phyloP scores from a whole-genome alignment of 2,888 invertebrate genomes.

The Plagodis pulveraria region DNA sequence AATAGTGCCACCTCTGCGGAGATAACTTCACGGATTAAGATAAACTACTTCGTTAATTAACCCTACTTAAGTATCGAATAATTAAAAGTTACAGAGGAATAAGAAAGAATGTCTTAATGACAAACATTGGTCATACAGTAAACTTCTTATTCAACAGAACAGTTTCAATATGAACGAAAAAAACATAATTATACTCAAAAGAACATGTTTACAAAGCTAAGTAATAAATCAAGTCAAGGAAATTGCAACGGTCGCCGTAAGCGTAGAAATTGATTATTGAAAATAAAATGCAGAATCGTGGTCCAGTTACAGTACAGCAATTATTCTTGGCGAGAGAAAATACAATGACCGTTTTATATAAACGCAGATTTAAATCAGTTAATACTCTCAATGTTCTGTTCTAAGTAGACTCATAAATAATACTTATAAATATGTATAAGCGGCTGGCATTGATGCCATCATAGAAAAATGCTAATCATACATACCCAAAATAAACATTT shows the following conservation, averaged over 20 bases:
- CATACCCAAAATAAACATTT: conserved; percentile 47
- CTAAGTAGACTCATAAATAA: conserved; percentile 73
- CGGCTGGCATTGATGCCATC: conserved; percentile 62
- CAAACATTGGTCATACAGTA: not conserved
- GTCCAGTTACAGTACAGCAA: conserved; percentile 56
- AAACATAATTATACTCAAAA: conserved; percentile 31
- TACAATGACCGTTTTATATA: conserved; percentile 67
- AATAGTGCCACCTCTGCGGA: conserved; percentile 31
- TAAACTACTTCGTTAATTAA: conserved; percentile 19
- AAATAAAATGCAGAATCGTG: conserved; percentile 64
- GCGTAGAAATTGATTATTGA: conserved; percentile 61
- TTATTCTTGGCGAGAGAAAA: conserved; percentile 67
- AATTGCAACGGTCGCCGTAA: conserved; percentile 54
- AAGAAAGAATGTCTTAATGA: no score
- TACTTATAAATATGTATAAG: conserved; percentile 75
- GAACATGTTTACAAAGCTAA: conserved; percentile 38
- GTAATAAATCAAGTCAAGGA: conserved; percentile 55
- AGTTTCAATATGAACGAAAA: not conserved
- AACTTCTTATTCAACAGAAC: not conserved
- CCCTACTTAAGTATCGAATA: no score
- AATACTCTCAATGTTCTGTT: conserved; percentile 65
- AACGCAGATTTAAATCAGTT: conserved; percentile 66
- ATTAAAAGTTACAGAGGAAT: no score
- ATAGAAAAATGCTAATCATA: conserved; percentile 66
- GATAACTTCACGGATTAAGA: conserved; percentile 20